Percentiles rank a stretch among this genome's conserved stretches.
Conservation (phyloP, 2,113 vertebrate genomes). For the Tringa solitaria region DNA sequence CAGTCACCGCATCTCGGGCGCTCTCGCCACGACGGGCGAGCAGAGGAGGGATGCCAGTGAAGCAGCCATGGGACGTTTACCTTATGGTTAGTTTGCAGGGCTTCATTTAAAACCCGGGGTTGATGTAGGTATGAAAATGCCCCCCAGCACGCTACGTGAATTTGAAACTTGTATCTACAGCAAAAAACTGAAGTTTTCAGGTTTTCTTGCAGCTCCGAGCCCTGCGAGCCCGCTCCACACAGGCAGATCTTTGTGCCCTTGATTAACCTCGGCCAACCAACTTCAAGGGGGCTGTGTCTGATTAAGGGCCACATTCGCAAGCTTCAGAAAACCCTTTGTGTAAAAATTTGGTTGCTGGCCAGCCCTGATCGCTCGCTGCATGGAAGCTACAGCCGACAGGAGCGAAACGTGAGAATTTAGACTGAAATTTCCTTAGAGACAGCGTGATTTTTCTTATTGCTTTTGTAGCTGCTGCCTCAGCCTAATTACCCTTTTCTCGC, state of each 20-base stretch:
- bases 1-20: too few species aligned
- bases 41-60: not conserved
- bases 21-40: accelerated
- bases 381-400: not conserved
- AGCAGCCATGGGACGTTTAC: not conserved
- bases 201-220: not conserved
- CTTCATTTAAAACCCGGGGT: not conserved
- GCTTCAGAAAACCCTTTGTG: not conserved
- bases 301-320: not conserved
- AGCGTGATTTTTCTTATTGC: not conserved
- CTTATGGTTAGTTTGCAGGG: not conserved
- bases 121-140: not conserved
- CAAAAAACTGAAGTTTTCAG: not conserved
- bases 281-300: not conserved
- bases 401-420: not conserved
- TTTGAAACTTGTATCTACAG: not conserved
- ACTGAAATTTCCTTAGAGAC: not conserved
- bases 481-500: not conserved
- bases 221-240: not conserved
- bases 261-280: not conserved
- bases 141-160: not conserved
- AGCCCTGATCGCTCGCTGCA: not conserved
- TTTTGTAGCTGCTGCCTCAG: not conserved
- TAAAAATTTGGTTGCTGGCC: not conserved
- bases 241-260: not conserved